Evolutionary conservation across 2,113 vertebrate species (phyloP).

Genomic region (Hippocampus mohnikei): DNA sequence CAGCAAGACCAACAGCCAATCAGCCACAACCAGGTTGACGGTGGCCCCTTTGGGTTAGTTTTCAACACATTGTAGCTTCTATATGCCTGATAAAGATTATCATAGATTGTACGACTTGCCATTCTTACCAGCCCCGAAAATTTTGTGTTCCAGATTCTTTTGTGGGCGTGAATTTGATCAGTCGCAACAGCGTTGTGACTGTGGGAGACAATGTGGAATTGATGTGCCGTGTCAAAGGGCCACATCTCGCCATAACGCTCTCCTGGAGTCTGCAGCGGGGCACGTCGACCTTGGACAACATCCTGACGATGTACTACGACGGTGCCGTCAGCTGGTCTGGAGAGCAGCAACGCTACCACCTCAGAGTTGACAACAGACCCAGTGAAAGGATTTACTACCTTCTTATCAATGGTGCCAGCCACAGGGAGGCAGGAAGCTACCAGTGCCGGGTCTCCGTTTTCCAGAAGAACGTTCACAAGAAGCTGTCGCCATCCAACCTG

Average conservation of each 20-base stretch:
- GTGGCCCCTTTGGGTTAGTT: slow-evolving; percentile 68
- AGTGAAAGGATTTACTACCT: slow-evolving; percentile 55
- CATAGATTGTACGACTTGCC: not conserved
- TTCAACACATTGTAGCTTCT: not conserved
- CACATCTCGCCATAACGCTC: slow-evolving; percentile 47
- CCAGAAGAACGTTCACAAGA: slow-evolving; percentile 38
- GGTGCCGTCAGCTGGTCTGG: slow-evolving; percentile 72
- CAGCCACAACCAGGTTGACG: slow-evolving; percentile 40
- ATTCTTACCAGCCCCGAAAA: rapidly evolving
- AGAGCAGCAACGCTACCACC: slow-evolving; percentile 61
- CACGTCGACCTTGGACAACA: slow-evolving; percentile 18
- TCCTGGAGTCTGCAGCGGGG: slow-evolving; percentile 73
- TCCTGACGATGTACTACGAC: slow-evolving; percentile 59
- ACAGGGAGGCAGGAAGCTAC: slow-evolving; percentile 68
- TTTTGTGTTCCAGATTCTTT: slow-evolving; percentile 41
- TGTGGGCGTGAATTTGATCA: slow-evolving; percentile 37
- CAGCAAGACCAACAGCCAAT: slow-evolving; percentile 43
- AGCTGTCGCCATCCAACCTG: slow-evolving; percentile 52
- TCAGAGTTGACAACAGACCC: slow-evolving; percentile 39
- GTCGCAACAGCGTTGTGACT: not conserved
- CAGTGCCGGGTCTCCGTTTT: slow-evolving; percentile 73
- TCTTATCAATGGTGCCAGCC: slow-evolving; percentile 44
- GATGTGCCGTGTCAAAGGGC: slow-evolving; percentile 53
- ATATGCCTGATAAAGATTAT: not conserved
- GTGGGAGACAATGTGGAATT: slow-evolving; percentile 50